Conservation (phyloP, 2,113 vertebrate genomes). For the Cebus imitator region DNA sequence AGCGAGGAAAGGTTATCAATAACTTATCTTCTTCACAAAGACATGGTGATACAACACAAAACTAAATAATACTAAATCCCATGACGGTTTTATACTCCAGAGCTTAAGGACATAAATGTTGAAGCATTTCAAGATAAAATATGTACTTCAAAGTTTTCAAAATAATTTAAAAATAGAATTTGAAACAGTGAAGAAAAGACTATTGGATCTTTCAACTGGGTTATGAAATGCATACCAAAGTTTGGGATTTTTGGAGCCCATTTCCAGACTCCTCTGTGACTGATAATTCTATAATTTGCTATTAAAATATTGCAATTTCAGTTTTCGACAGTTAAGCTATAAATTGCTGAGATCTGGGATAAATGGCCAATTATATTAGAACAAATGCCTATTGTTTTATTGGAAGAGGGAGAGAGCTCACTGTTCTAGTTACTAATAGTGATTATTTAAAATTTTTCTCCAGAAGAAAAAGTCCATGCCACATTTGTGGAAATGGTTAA, state of each 20-base stretch:
- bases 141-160: conserved; percentile 40
- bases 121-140: conserved; percentile 52
- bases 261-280: conserved; percentile 29
- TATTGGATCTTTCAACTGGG: neutral
- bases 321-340: conserved; percentile 52
- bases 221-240: conserved; percentile 56
- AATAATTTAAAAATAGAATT: conserved; percentile 54
- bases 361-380: conserved; percentile 70
- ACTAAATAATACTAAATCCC: neutral
- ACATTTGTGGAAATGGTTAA: conserved; percentile 68
- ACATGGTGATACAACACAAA: conserved; percentile 12
- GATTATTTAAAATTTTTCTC: conserved; percentile 77
- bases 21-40: conserved; percentile 31
- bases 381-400: conserved; percentile 69
- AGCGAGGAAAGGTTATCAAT: neutral
- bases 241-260: neutral
- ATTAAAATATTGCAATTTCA: conserved; percentile 65
- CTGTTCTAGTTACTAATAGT: conserved; percentile 59
- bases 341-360: conserved; percentile 65
- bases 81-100: neutral
- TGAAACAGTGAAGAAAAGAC: conserved; percentile 34
- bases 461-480: conserved; percentile 65
- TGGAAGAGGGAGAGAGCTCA: conserved; percentile 44
- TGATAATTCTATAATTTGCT: conserved; percentile 58
- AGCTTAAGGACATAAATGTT: neutral